Base-by-base conservation (phyloP, 2,888 invertebrate species). In the Monoplex corrugatus region DNA sequence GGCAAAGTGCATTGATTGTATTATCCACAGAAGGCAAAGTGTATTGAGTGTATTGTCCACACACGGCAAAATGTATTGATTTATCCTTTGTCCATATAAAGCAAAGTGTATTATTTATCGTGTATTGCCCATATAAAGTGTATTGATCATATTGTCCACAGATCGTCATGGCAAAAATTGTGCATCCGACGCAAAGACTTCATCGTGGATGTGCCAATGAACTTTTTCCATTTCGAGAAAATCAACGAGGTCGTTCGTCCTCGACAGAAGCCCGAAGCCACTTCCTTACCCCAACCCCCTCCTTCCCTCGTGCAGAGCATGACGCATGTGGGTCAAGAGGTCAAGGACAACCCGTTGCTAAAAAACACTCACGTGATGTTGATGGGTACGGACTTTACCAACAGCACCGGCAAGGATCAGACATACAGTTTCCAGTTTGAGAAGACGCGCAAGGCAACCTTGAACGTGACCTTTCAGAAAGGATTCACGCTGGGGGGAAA, bases 351-450 rank as follows among this genome's bases (percentile, higher is more conserved):
- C 82, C 75, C 68, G 6, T 10, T 50, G 44, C 32, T 80, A 78
- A 19, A 50, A 38, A 75, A 72, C 28, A 45, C 75, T 10, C 82
- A 90, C 82, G 82, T 57, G 3, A 50, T 88, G 45, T 89, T 87
- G 19, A 85, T 91, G 16, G 75, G 68, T 44, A 91, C 91, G 28
- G 90, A 91, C 72, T 91, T 91, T 84, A 84, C 89, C 45, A 91
- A 91, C 82, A 85, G 91, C 86, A 91, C 91, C 5, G 85, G 68
- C 35, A 88, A 32, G 23, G 87, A 88, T 19, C 91, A 91, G 87
- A 91, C 91, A 0, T 91, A 90, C 89, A 91, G 89, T 85, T 91
- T 91, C 87, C 90, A 90, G 35, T 87, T 91, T 43, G 90, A 91
- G 86, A 91, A 90, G 75, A 91, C 91, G 0, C 80, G 91, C 32